Percentiles rank a stretch among this genome's conserved stretches.
phyloP scores from a whole-genome alignment of 2,888 invertebrate species.

The Prosopocoilus inquinatus region DNA sequence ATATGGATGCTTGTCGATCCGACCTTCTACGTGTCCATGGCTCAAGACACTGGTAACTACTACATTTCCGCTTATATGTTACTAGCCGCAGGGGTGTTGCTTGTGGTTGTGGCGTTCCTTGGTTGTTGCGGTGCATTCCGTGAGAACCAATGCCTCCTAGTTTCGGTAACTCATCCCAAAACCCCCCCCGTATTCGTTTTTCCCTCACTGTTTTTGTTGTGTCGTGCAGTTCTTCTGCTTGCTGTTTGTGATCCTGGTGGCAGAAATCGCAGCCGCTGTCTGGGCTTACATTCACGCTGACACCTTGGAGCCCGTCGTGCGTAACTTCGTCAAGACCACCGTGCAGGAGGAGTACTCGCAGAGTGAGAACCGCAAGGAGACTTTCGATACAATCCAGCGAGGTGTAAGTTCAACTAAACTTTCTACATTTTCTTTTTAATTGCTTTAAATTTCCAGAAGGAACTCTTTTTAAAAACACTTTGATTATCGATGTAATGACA shows the following conservation, averaged over 20 bases:
- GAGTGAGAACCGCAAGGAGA: slow-evolving; percentile 55
- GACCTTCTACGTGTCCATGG: slow-evolving; percentile 68
- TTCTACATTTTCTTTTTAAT: too few relatives aligned
- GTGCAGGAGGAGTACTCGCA: slow-evolving; percentile 63
- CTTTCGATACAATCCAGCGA: slow-evolving; percentile 67
- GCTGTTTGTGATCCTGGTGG: slow-evolving; percentile 73
- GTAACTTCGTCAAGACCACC: slow-evolving; percentile 61
- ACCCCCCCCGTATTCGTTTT: neutral
- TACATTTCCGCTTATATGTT: slow-evolving; percentile 71
- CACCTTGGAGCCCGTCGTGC: slow-evolving; percentile 63
- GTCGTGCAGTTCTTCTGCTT: slow-evolving; percentile 71
- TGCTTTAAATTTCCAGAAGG: too few relatives aligned
- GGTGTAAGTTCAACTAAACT: slow-evolving; percentile 51
- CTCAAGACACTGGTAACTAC: slow-evolving; percentile 62
- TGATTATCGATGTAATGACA: too few relatives aligned
- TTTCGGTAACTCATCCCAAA: slow-evolving; percentile 56
- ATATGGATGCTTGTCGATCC: slow-evolving; percentile 79
- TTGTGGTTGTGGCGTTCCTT: slow-evolving; percentile 74
- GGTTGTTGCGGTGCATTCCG: slow-evolving; percentile 82
- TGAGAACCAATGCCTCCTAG: slow-evolving; percentile 75
- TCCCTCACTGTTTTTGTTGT: neutral
- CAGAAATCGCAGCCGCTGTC: slow-evolving; percentile 73
- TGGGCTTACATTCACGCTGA: slow-evolving; percentile 74
- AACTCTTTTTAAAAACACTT: too few relatives aligned
- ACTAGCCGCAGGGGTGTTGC: slow-evolving; percentile 67